These are phyloP conservation scores for Charadrius vociferus DNA, from an alignment of 2,113 vertebrate genomes.

Conservation along the genomic window DNA sequence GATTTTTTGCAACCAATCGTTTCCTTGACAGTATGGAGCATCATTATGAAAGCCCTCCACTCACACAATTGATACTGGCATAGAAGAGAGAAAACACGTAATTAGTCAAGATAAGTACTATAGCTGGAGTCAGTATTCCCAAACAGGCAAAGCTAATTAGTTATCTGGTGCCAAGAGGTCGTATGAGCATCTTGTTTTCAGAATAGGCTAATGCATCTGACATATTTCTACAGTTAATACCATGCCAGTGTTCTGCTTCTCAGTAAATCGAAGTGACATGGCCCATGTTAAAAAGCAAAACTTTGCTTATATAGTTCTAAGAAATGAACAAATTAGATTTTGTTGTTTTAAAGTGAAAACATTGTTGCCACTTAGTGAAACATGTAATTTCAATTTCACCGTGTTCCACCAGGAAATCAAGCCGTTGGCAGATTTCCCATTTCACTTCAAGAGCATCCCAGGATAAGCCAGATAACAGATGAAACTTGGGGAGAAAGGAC, in stretches of 20 bases:
- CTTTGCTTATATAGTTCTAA: neutral
- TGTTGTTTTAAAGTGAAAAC: constrained; percentile 6
- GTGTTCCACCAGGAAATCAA: constrained; percentile 39
- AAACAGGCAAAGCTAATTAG: constrained; percentile 35
- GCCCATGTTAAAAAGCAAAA: neutral
- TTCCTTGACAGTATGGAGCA: neutral
- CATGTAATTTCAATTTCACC: constrained; percentile 7
- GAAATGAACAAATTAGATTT: constrained; percentile 2
- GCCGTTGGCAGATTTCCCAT: neutral
- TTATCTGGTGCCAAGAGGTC: neutral
- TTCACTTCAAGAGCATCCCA: neutral
- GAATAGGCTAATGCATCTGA: neutral
- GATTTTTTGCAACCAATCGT: neutral
- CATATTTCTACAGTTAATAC: constrained; percentile 13
- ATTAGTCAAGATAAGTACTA: constrained; percentile 13
- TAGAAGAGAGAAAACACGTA: neutral
- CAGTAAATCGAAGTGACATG: neutral
- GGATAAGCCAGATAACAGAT: neutral
- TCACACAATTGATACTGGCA: neutral
- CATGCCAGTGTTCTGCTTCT: neutral
- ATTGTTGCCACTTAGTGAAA: constrained; percentile 10
- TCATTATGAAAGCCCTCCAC: neutral
- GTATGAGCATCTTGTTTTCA: neutral
- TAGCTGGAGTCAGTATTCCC: constrained; percentile 14
- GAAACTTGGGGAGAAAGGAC: neutral